Percentiles rank a stretch among this genome's conserved stretches.
Evolutionary conservation across 2,797 vertebrate genomes (phyloP).

Genomic region (Fringilla coelebs): DNA sequence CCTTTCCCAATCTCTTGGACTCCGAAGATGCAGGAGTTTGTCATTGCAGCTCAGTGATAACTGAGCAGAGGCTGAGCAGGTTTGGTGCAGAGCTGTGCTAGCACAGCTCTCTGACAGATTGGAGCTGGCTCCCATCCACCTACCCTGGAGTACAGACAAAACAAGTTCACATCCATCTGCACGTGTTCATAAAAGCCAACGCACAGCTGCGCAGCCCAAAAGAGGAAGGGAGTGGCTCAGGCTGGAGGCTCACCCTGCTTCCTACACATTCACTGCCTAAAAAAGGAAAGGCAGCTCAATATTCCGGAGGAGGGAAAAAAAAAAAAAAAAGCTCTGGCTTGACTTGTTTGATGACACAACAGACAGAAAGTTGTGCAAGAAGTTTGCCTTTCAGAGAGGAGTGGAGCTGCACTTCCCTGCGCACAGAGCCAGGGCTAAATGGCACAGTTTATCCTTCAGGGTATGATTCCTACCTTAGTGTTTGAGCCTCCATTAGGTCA

Average conservation of each 20-base stretch:
- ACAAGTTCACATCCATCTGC: conserved; percentile 54
- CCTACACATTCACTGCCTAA: conserved; percentile 1
- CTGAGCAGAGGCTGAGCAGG: not conserved
- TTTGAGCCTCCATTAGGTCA: conserved; percentile 26
- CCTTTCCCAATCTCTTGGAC: not conserved
- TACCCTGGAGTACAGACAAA: conserved; percentile 55
- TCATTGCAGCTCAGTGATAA: not conserved
- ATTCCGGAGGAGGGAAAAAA: not conserved
- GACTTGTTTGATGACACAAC: not conserved
- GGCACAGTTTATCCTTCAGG: not conserved
- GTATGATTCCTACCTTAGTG: not conserved
- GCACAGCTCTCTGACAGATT: conserved; percentile 26
- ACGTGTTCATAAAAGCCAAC: conserved; percentile 36
- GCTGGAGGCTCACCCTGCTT: not conserved
- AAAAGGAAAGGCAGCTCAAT: conserved; percentile 27
- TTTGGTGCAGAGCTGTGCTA: not conserved
- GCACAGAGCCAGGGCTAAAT: not conserved
- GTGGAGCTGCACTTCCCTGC: not conserved
- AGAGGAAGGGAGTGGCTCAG: conserved; percentile 63
- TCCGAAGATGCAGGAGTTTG: not conserved
- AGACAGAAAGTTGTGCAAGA: not conserved
- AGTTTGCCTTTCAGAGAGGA: not conserved
- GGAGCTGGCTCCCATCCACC: conserved; percentile 41
- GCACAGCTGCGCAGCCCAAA: conserved; percentile 42
- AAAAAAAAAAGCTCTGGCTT: not conserved